Percentiles rank a stretch among this genome's conserved stretches.
Evolutionary conservation across 2,113 vertebrate species (phyloP).

Genomic region (Engraulis encrasicolus): DNA sequence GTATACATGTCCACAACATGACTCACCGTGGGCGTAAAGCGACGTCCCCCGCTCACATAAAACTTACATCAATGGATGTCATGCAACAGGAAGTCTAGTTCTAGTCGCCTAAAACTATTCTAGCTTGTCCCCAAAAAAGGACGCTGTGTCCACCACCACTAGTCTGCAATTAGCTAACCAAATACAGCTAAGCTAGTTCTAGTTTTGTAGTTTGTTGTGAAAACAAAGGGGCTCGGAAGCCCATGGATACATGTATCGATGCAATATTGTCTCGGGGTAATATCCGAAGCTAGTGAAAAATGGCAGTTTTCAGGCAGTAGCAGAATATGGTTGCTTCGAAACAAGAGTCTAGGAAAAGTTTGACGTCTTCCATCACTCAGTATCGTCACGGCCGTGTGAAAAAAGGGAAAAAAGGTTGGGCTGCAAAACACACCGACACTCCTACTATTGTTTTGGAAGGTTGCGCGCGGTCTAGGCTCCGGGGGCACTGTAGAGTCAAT

Average conservation of each 20-base stretch:
- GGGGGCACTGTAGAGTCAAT: not conserved
- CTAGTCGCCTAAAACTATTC: too few relatives aligned
- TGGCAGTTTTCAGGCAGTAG: not conserved
- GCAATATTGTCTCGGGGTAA: not conserved
- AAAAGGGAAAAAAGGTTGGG: not conserved
- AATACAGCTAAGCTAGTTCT: not conserved
- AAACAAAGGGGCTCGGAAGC: not conserved
- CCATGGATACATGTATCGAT: not conserved
- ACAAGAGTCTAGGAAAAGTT: not conserved
- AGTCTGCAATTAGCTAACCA: not conserved
- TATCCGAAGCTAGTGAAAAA: not conserved
- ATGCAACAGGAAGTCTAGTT: constrained; percentile 12
- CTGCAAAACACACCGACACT: not conserved
- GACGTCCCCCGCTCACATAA: not conserved
- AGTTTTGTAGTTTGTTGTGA: not conserved
- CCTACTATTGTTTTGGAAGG: not conserved
- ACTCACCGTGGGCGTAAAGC: not conserved
- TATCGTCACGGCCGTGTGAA: not conserved
- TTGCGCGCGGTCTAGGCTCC: not conserved
- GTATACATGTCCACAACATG: not conserved
- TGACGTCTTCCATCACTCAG: not conserved
- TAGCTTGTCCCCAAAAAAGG: not conserved
- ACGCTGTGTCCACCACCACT: not conserved
- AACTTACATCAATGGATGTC: constrained; percentile 14
- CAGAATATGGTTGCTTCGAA: not conserved